Percentiles rank a stretch among this genome's conserved stretches.
phyloP scores from a whole-genome alignment of 2,113 vertebrate genomes.

The Jaculus jaculus region DNA sequence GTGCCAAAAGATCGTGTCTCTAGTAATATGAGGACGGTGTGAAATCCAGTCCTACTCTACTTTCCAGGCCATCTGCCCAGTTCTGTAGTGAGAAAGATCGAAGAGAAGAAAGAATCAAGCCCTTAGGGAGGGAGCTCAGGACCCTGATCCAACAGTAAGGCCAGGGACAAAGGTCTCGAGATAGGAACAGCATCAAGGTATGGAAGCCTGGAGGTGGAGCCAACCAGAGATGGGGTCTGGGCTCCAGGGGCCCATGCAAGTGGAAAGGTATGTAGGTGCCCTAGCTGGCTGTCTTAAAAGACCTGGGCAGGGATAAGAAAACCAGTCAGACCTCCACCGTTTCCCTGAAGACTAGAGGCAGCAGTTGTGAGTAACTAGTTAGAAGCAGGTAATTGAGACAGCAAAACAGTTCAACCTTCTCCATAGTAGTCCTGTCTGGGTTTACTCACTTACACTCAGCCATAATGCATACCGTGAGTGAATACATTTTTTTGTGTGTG shows the following conservation, averaged over 20 bases:
- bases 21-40: neutral
- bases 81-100: neutral
- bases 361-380: neutral
- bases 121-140: neutral
- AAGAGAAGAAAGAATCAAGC: neutral
- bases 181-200: neutral
- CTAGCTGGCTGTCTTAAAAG: neutral
- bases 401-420: neutral
- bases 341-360: neutral
- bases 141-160: neutral
- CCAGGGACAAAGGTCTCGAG: neutral
- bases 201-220: neutral
- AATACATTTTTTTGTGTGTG: neutral
- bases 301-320: neutral
- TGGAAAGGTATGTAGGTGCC: neutral
- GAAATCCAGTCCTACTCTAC: neutral
- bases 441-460: neutral
- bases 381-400: neutral
- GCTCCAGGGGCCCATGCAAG: neutral
- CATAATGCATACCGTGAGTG: neutral
- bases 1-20: neutral
- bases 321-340: neutral
- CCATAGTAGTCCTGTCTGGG: neutral
- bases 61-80: neutral
- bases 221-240: neutral